Evolutionary conservation across 2,797 vertebrate genomes (phyloP).

Genomic region (Anabas testudineus): DNA sequence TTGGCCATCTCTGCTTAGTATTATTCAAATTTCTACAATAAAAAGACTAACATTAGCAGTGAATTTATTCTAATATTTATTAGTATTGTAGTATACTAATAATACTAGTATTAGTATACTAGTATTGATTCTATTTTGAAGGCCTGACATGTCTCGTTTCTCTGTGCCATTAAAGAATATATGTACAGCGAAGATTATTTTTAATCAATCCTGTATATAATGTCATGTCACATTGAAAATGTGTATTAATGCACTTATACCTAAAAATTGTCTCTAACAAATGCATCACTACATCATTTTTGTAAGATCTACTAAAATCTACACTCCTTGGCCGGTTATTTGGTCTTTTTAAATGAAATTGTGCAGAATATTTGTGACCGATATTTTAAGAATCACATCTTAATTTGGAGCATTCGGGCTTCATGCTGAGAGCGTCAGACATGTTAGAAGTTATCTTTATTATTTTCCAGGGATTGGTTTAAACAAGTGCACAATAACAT

Average conservation of each 20-base stretch:
- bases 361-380: not conserved
- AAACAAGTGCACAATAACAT: no score
- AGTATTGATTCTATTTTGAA: not conserved
- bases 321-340: not conserved
- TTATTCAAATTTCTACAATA: not conserved
- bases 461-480: slow-evolving; percentile 16
- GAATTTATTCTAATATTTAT: not conserved
- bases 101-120: no score
- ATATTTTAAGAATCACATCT: no score
- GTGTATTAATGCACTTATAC: not conserved
- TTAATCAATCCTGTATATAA: not conserved
- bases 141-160: not conserved
- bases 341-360: not conserved
- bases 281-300: not conserved
- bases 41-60: slow-evolving; percentile 13
- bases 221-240: not conserved
- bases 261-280: slow-evolving; percentile 12
- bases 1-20: no score
- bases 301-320: slow-evolving; percentile 3
- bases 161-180: not conserved
- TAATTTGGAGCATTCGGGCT: no score
- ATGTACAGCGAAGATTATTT: not conserved
- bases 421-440: no score
- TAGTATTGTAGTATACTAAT: no score
- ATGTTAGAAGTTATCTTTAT: slow-evolving; percentile 11